Percentiles rank a stretch among this genome's conserved stretches.
phyloP scores from a whole-genome alignment of 2,797 vertebrate genomes.

The Valencia hispanica region DNA sequence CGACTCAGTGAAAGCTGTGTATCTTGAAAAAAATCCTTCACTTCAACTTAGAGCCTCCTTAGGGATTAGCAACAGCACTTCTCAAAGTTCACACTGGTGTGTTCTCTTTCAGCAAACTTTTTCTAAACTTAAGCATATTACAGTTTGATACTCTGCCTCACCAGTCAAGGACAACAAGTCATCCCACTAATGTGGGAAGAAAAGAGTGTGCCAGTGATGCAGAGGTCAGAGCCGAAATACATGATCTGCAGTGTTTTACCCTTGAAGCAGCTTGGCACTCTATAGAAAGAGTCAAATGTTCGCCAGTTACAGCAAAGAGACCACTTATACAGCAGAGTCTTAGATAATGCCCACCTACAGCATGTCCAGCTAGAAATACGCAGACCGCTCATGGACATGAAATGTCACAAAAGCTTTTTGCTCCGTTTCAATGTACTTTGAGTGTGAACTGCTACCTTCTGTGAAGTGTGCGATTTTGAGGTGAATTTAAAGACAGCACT shows the following conservation, averaged over 20 bases:
- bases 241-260: slow-evolving; percentile 53
- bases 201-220: slow-evolving; percentile 40
- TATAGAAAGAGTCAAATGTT: slow-evolving; percentile 41
- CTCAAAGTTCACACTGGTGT: slow-evolving; percentile 25
- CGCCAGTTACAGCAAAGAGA: slow-evolving; percentile 25
- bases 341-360: slow-evolving; percentile 36
- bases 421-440: slow-evolving; percentile 3
- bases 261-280: slow-evolving; percentile 59
- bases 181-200: slow-evolving; percentile 68
- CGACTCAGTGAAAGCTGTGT: slow-evolving; percentile 4
- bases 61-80: slow-evolving; percentile 21
- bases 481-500: slow-evolving; percentile 43
- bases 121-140: slow-evolving; percentile 30
- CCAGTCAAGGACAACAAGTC: slow-evolving; percentile 71
- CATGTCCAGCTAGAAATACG: slow-evolving; percentile 38
- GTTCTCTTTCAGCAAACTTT: slow-evolving; percentile 8
- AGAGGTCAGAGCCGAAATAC: slow-evolving; percentile 47
- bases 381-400: slow-evolving; percentile 37
- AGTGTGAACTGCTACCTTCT: slow-evolving; percentile 41
- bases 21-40: slow-evolving; percentile 5
- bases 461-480: slow-evolving; percentile 15
- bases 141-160: slow-evolving; percentile 41
- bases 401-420: slow-evolving; percentile 25
- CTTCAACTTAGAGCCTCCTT: slow-evolving; percentile 25
- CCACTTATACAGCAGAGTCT: slow-evolving; percentile 35